Evolutionary conservation across 2,113 vertebrate genomes (phyloP), one percentile per base, ranked within the genome.

Genomic region (Platichthys flesus): DNA sequence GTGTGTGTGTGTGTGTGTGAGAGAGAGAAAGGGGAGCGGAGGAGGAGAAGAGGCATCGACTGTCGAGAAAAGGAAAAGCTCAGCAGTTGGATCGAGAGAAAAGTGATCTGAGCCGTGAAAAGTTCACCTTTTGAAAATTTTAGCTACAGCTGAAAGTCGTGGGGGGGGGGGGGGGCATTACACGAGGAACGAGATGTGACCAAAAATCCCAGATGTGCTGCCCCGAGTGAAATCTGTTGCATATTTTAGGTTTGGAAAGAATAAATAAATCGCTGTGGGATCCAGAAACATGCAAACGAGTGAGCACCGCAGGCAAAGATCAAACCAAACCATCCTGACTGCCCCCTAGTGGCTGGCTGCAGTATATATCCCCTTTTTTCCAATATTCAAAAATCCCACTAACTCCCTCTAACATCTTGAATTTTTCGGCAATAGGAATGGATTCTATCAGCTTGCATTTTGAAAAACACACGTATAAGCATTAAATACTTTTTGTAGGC

Each of bases 81-180:
- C 79, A 83, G 86, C 75, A 78, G 85, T 88, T 24, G 81, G 83
- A n/a, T 51, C 16, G 47, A 20, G 15, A 51, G 70, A 49, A 66
- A 80, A 80, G 61, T n/a, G 68, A 80, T 66, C 66, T 24, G 81
- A 71, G 78, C 40, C 0, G 52, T 42, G 64, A 58, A 73, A 63
- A 65, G 45, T 68, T 87, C 45, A 76, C 54, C 51, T 69, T 84
- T 79, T 74, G 61, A 78, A 78, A 60, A 1, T 66, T 67, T 76
- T 67, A 68, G 71, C 31, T 49, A 77, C 52, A 74, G 37, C 37
- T 12, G 37, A 40, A 40, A 9, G 37, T 40, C 37, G 23, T 23
- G 9, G 37, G 37, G 2, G 24, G 24, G 24, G 24, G 24, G 24
- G 24, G 24, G 24, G 24, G 24, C 24, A 24, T 24, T 24, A 24